Evolutionary conservation across 2,797 vertebrate genomes (phyloP).

Genomic region (Phataginus tetradactyla): DNA sequence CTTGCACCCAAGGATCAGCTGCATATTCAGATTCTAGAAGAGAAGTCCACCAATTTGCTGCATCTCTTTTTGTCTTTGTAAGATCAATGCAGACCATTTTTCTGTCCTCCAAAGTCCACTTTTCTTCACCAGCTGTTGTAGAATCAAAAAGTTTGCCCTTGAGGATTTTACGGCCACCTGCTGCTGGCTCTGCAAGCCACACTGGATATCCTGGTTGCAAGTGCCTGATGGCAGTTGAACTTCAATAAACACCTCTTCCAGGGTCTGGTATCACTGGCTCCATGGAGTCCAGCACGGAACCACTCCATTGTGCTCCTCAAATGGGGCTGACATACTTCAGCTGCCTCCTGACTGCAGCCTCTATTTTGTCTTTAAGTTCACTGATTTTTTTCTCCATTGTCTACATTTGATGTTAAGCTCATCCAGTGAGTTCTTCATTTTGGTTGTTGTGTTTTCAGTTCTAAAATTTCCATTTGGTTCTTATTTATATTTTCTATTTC

Average conservation of each 20-base stretch:
- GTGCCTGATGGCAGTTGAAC: constrained; percentile 94
- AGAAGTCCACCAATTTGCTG: constrained; percentile 95
- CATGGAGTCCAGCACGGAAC: constrained; percentile 93
- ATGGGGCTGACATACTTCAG: constrained; percentile 92
- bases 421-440: neutral
- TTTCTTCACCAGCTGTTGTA: neutral
- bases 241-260: constrained; percentile 97
- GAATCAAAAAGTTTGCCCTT: constrained; percentile 84
- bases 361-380: neutral
- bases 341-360: accelerated
- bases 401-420: neutral
- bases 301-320: constrained; percentile 95
- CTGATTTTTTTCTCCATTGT: neutral
- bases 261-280: constrained; percentile 98
- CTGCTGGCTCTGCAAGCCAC: constrained; percentile 90
- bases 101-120: constrained; percentile 90
- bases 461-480: neutral
- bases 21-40: no score
- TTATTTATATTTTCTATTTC: neutral
- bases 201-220: constrained; percentile 92
- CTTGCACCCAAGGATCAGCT: no score
- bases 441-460: neutral
- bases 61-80: constrained; percentile 94
- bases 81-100: constrained; percentile 93
- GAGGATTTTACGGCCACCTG: constrained; percentile 91